Conservation (phyloP, 2,888 invertebrate species). For the Brassicogethes aeneus region DNA sequence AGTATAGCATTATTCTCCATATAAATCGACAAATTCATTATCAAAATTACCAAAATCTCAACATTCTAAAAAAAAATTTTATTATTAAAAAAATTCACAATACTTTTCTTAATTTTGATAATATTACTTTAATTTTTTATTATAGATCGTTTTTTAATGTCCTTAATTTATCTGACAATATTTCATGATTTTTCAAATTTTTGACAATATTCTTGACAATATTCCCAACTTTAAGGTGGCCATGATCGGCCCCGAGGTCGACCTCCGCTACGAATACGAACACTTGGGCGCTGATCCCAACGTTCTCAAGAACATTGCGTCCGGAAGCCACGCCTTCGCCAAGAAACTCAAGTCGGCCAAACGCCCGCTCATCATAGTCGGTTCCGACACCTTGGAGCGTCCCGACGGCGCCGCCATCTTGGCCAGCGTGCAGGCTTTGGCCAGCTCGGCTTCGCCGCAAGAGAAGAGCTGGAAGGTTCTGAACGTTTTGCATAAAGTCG, state of each 20-base stretch:
- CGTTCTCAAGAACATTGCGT: constrained; percentile 63
- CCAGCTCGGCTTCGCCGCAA: constrained; percentile 49
- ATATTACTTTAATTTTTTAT: not conserved
- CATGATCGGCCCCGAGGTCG: constrained; percentile 81
- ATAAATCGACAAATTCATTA: too few species aligned
- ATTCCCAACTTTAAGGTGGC: constrained; percentile 63
- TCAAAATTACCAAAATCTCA: too few species aligned
- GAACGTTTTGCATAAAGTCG: constrained; percentile 90
- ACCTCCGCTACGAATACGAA: constrained; percentile 88
- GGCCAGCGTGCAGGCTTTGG: constrained; percentile 64
- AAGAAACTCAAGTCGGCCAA: constrained; percentile 67
- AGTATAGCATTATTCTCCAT: too few species aligned
- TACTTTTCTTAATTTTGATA: too few species aligned
- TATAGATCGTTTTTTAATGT: too few species aligned
- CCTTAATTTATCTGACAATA: too few species aligned
- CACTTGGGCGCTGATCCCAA: constrained; percentile 77
- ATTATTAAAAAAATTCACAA: too few species aligned
- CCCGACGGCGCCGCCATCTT: constrained; percentile 70
- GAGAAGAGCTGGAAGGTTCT: constrained; percentile 64
- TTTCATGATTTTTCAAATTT: too few species aligned
- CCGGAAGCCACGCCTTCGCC: constrained; percentile 60
- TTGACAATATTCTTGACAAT: too few species aligned
- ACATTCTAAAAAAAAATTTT: too few species aligned
- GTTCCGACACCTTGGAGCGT: constrained; percentile 73
- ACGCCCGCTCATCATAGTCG: constrained; percentile 85